Base-by-base conservation (phyloP, 2,888 invertebrate genomes). In the Drosophila stalkeri region DNA sequence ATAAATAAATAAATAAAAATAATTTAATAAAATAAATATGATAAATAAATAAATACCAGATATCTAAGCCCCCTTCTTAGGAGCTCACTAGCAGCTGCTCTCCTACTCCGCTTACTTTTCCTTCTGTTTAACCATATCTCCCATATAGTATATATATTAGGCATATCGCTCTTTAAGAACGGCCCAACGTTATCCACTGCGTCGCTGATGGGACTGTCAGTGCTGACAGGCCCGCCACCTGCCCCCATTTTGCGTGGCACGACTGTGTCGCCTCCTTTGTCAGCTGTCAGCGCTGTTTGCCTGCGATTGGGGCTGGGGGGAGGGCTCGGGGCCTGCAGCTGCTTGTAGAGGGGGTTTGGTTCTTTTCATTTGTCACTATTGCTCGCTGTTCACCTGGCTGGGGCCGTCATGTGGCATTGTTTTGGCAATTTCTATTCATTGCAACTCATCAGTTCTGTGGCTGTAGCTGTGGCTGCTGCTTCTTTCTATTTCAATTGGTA, bases 361-460 rank as follows among this genome's bases (percentile, higher is more conserved):
- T 16, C 37, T 16, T 54, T 54, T 35, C 37, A 33, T 37, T 33
- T 39, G 37, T 54, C 23, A 18, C 46, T 46, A 46, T 46, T 46
- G 46, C 46, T 46, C 14, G 46, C 46, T 2, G 16, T 61, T 60
- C 71, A 78, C 55, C 68, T 64, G 68, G 23, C 18, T 31, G 52
- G 33, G 49, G 52, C 31, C 60, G 46, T 55, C 61, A 56, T 37
- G 64, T 67, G 64, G 71, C 66, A 74, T 74, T 78, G 65, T 67
- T 81, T 77, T 72, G 76, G 61, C 73, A 74, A 70, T 72, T 79
- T 72, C 75, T 75, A 75, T 78, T 81, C 75, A 68, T 71, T 78
- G 74, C 77, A 77, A 66, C 77, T 74, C 80, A 80, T 80, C 75
- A 73, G 73, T 60, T 72, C 43, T 69, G 64, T 41, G 23, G 61